Conservation (phyloP, 2,113 vertebrate species). For the Microtus pennsylvanicus region DNA sequence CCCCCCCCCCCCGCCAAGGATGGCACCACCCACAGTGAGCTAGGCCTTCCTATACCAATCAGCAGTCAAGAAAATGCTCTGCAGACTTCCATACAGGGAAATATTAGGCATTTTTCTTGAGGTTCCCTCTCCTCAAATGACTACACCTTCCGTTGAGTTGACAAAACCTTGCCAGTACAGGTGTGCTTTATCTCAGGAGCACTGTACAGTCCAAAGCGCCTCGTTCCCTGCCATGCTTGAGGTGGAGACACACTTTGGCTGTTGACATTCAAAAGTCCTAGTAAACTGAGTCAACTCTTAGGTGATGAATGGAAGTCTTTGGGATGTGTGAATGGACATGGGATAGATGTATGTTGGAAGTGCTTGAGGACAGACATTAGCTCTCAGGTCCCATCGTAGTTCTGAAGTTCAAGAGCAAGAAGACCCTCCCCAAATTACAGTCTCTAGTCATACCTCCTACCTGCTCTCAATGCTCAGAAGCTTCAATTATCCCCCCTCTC, state of each 20-base stretch:
- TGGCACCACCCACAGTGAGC: neutral
- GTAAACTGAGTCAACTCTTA: neutral
- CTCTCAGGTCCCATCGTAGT: neutral
- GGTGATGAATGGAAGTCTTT: neutral
- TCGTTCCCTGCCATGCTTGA: rapidly evolving
- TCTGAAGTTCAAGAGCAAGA: neutral
- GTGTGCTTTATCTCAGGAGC: rapidly evolving
- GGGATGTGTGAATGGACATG: neutral
- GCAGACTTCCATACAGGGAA: neutral
- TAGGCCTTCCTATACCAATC: neutral
- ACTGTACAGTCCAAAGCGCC: rapidly evolving
- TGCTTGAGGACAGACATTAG: neutral
- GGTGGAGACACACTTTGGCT: neutral
- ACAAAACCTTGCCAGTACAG: neutral
- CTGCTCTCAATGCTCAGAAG: neutral
- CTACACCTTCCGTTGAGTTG: neutral
- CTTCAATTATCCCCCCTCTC: too few relatives aligned
- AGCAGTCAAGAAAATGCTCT: neutral
- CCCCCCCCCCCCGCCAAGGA: neutral
- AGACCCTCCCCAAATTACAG: neutral
- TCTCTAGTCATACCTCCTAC: neutral
- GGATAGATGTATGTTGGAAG: neutral
- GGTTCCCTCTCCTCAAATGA: neutral
- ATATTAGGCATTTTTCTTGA: neutral
- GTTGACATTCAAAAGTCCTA: neutral